A percentile compares a stretch with the other conserved stretches of the same genome.
phyloP scores from a whole-genome alignment of 2,113 vertebrate genomes.

The Trinectes maculatus region DNA sequence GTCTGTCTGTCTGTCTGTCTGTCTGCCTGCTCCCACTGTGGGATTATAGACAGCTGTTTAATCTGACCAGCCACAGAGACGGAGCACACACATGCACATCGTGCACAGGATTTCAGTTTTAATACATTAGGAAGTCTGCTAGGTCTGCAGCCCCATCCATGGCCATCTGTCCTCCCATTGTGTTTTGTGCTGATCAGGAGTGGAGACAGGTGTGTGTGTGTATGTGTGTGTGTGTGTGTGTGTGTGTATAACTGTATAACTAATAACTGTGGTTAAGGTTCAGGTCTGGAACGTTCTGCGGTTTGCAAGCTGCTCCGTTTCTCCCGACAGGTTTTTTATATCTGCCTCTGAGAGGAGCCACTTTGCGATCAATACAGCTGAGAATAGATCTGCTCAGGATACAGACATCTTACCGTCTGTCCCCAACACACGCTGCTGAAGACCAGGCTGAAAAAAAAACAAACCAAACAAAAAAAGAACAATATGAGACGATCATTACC shows the following conservation, averaged over 20 bases:
- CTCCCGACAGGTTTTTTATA: conserved; percentile 30
- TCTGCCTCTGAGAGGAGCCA: conserved; percentile 35
- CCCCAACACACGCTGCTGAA: conserved; percentile 21
- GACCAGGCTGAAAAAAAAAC: conserved; percentile 42
- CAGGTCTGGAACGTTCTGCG: conserved; percentile 4
- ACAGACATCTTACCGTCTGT: conserved; percentile 8
- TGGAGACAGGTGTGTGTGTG: no score
- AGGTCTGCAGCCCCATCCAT: conserved; percentile 74
- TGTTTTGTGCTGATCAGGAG: conserved; percentile 50
- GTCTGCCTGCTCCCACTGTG: conserved; percentile 65
- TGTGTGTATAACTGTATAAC: no score
- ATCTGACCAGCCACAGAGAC: conserved; percentile 82
- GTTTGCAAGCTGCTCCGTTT: conserved; percentile 28
- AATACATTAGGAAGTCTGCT: conserved; percentile 82
- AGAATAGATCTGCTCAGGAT: conserved; percentile 45
- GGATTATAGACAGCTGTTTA: conserved; percentile 86
- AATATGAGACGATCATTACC: conserved; percentile 36
- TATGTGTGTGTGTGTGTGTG: no score
- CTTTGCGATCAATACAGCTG: conserved; percentile 56
- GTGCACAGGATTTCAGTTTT: conserved; percentile 79
- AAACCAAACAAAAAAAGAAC: no score
- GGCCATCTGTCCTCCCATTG: conserved; percentile 79
- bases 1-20: conserved; percentile 53
- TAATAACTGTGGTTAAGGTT: conserved; percentile 36
- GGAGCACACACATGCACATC: conserved; percentile 64